Evolutionary conservation across 2,888 invertebrate genomes (phyloP).

Genomic region (Agonopterix heracliana): DNA sequence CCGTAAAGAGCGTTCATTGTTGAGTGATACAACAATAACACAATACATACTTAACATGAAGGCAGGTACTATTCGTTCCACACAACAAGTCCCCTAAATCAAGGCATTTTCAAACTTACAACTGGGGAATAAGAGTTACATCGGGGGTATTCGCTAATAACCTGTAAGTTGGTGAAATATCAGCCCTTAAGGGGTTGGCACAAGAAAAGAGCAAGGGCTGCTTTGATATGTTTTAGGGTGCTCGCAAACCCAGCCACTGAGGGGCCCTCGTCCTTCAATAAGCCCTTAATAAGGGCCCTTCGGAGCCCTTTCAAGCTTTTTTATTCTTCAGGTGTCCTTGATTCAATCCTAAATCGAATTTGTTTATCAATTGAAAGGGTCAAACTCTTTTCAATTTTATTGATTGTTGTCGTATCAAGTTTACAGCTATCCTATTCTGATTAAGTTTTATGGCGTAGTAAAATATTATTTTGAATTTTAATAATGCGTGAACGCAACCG

Average conservation of each 20-base stretch:
- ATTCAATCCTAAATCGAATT: conserved; percentile 58
- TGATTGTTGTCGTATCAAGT: conserved; percentile 50
- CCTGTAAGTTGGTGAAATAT: conserved; percentile 28
- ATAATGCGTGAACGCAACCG: conserved; percentile 10
- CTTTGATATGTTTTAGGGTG: conserved; percentile 51
- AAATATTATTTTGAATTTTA: conserved; percentile 38
- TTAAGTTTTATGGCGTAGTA: conserved; percentile 50
- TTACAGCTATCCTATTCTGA: conserved; percentile 40
- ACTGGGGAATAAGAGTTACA: too few relatives aligned
- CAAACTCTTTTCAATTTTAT: conserved; percentile 23
- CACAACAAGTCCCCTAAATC: too few relatives aligned
- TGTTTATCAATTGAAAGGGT: conserved; percentile 58
- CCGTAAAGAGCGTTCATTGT: conserved; percentile 26
- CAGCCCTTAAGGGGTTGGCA: conserved; percentile 44
- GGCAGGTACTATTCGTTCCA: conserved; percentile 33
- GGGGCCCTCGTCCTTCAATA: conserved; percentile 64
- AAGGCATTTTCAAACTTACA: too few relatives aligned
- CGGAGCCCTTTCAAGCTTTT: conserved; percentile 50
- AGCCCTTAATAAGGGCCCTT: conserved; percentile 62
- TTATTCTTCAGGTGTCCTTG: conserved; percentile 63
- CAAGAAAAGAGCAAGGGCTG: conserved; percentile 69
- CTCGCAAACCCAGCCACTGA: conserved; percentile 38
- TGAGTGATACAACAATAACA: conserved; percentile 22
- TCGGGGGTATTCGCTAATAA: too few relatives aligned
- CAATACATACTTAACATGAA: conserved; percentile 33